Percentiles rank a stretch among this genome's conserved stretches.
phyloP scores from a whole-genome alignment of 2,797 vertebrate genomes.

The Anguilla megastoma region DNA sequence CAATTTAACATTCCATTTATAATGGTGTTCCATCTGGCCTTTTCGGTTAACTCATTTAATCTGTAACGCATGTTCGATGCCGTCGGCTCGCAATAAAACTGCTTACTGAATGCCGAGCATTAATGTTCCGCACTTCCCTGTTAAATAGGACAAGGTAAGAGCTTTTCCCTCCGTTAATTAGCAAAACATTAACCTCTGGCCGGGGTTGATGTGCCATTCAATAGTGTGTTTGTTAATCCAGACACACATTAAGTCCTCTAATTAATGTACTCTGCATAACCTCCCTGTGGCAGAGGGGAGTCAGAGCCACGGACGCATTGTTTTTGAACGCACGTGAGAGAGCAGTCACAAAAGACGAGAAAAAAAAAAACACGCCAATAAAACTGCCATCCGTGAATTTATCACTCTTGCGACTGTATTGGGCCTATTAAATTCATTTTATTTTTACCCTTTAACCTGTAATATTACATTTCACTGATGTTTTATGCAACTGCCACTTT shows the following conservation, averaged over 20 bases:
- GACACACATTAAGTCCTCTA: conserved; percentile 54
- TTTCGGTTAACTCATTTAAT: not conserved
- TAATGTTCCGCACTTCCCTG: conserved; percentile 5
- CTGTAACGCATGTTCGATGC: not conserved
- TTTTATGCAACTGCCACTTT: conserved; percentile 14
- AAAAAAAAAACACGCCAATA: not conserved
- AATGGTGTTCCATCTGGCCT: not conserved
- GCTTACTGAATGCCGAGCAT: not conserved
- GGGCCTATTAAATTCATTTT: conserved; percentile 4
- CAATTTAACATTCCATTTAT: not conserved
- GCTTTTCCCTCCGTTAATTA: conserved; percentile 55
- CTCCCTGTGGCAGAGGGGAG: accelerated
- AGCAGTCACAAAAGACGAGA: not conserved
- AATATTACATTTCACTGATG: not conserved
- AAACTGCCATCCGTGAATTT: not conserved
- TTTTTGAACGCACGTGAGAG: conserved; percentile 21
- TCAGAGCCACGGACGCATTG: conserved; percentile 53
- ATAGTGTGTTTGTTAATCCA: conserved; percentile 63
- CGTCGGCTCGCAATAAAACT: conserved; percentile 1
- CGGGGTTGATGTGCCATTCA: conserved; percentile 58
- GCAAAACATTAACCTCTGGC: conserved; percentile 66
- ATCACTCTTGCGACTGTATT: not conserved
- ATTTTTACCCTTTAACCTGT: conserved; percentile 23
- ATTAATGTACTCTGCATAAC: conserved; percentile 49
- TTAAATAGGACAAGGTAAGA: conserved; percentile 30